Percentiles rank a stretch among this genome's conserved stretches.
Conservation (phyloP, 2,888 invertebrate genomes). For the Drosophila siamana region DNA sequence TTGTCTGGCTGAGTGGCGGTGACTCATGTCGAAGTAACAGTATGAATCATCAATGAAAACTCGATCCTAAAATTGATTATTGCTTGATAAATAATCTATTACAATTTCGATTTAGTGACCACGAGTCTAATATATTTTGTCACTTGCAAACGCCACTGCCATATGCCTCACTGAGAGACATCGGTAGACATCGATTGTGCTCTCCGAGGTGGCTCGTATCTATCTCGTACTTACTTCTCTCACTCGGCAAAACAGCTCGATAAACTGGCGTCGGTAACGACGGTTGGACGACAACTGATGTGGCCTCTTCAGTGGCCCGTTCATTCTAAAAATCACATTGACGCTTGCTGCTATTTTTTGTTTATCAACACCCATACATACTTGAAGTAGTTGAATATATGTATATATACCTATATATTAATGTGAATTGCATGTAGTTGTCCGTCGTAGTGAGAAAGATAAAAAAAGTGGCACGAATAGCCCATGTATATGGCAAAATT, state of each 20-base stretch:
- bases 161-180: conserved; percentile 8
- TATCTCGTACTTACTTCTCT: conserved; percentile 53
- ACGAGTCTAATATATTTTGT: neutral
- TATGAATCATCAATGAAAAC: conserved; percentile 19
- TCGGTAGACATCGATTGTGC: neutral
- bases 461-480: conserved; percentile 40
- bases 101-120: neutral
- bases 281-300: conserved; percentile 67
- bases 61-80: neutral
- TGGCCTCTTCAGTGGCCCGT: conserved; percentile 15
- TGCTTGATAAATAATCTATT: neutral
- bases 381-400: conserved; percentile 1
- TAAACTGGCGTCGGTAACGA: conserved; percentile 54
- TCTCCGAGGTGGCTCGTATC: conserved; percentile 1
- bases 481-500: conserved; percentile 35
- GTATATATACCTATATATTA: conserved; percentile 14
- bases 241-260: conserved; percentile 27
- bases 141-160: neutral
- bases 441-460: conserved; percentile 39
- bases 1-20: conserved; percentile 18
- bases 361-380: conserved; percentile 40
- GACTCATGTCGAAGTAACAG: conserved; percentile 44
- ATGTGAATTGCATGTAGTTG: conserved; percentile 24
- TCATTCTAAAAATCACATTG: conserved; percentile 43
- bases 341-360: conserved; percentile 49